These are phyloP conservation scores for Hirtodrosophila histrioides DNA, from an alignment of 2,888 invertebrate species.

Conservation along the genomic window DNA sequence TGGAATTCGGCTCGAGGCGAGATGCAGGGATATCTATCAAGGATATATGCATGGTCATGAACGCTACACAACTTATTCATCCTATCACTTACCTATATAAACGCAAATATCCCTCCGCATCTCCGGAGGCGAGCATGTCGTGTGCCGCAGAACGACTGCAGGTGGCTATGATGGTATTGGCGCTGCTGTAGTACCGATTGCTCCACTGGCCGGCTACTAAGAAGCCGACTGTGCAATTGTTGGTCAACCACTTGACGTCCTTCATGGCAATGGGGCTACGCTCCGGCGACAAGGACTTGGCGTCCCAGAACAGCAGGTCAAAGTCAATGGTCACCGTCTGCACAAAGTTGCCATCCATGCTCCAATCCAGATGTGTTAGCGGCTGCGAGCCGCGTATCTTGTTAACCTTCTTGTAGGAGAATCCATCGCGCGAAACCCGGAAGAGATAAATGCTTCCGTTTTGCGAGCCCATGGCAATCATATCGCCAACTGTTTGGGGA, in stretches of 20 bases:
- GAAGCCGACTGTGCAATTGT: constrained; percentile 94
- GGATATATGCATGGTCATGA: background rate
- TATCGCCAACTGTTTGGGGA: constrained; percentile 89
- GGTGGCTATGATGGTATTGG: constrained; percentile 92
- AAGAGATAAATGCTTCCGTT: constrained; percentile 93
- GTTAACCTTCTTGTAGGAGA: constrained; percentile 94
- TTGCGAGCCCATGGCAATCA: constrained; percentile 95
- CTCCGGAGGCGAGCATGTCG: constrained; percentile 93
- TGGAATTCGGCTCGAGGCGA: constrained; percentile 94
- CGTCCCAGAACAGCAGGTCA: constrained; percentile 95
- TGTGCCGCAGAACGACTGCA: constrained; percentile 93
- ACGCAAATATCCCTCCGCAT: constrained; percentile 94
- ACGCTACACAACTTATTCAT: background rate
- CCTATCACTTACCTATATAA: constrained; percentile 89
- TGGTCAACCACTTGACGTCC: constrained; percentile 95
- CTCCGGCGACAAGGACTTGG: constrained; percentile 93
- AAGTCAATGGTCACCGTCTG: constrained; percentile 96
- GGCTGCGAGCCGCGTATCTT: constrained; percentile 94
- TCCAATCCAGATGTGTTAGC: constrained; percentile 95
- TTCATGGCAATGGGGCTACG: constrained; percentile 95
- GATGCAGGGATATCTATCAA: constrained; percentile 91
- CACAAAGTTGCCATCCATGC: constrained; percentile 93
- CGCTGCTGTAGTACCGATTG: constrained; percentile 94
- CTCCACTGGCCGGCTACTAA: constrained; percentile 96
- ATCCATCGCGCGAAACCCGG: constrained; percentile 94